Evolutionary conservation across 2,888 invertebrate genomes (phyloP), one percentile per base, ranked within the genome.

Genomic region (Tinea pellionella): DNA sequence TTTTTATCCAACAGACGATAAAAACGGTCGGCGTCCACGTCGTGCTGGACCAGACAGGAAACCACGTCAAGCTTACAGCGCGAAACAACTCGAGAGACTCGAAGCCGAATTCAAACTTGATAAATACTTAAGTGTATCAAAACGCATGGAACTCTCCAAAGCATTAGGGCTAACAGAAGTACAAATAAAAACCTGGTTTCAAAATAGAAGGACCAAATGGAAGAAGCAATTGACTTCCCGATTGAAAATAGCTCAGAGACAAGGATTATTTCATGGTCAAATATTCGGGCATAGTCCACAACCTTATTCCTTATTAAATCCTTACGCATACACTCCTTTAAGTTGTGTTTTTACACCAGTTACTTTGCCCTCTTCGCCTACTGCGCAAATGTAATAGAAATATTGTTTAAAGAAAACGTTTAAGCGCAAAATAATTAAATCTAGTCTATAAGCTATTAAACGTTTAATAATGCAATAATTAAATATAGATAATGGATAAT

Each of bases 171-270:
- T 98, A 53, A 97, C 97, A 0, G 97, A 98, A 82, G 97, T 97
- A 0, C 97, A 98, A 83, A 97, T 98, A 65, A 98, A 98, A 77
- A 97, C 97, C 0, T 97, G 97, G 97, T 97, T 97, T 75, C 96
- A 97, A 79, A 97, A 98, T 74, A 89, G 98, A 61, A 89, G 98
- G 63, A 98, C 98, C 0, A 98, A 98, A 75, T 98, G 97, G 97
- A 97, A 98, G 83, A 98, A 98, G 70, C 98, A 98, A 72, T 82
- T 98, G 69, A 96, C 97, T 0, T 94, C 96, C 0, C 88, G 96
- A 2, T 80, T 97, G 64, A 96, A 96, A 77, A 93, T 96, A 76
- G 95, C 96, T 0, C 96, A 96, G 70, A 85, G 96, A 1, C 96
- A 96, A 71, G 95, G 94, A 0, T 72, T 95, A 29, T 93, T 94